phyloP scores from a whole-genome alignment of 2,113 vertebrate species.

The Aviceda subcristata region DNA sequence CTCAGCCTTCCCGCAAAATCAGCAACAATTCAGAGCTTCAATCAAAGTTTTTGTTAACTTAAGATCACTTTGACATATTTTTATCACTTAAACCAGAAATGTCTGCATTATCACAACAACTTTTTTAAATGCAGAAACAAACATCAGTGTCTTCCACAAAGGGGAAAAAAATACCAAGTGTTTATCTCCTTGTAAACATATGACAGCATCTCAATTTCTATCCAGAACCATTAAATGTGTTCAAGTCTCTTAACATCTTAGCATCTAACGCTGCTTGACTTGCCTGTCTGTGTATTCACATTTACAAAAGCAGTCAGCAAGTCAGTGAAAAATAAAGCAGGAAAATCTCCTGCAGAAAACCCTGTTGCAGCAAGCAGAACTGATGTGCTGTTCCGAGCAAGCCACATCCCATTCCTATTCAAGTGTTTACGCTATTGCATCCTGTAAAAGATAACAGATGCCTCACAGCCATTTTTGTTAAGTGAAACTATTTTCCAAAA shows the following conservation, averaged over 20 bases:
- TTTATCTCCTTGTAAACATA: background rate
- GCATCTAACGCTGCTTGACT: background rate
- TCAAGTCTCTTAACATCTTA: background rate
- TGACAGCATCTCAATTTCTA: background rate
- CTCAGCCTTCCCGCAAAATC: background rate
- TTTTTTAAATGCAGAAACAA: background rate
- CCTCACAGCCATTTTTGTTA: background rate
- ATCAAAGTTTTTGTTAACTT: background rate
- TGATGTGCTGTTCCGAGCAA: rapidly evolving
- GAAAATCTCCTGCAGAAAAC: background rate
- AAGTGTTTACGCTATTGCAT: background rate
- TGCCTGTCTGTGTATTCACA: background rate
- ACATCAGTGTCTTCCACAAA: background rate
- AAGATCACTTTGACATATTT: background rate
- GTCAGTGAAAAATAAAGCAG: background rate
- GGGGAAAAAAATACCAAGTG: background rate
- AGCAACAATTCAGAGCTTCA: background rate
- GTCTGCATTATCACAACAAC: background rate
- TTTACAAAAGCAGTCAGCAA: background rate
- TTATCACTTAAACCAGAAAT: background rate
- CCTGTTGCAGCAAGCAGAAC: background rate
- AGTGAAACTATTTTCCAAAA: background rate
- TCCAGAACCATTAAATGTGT: background rate
- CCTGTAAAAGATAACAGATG: background rate
- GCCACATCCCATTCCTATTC: background rate